Conservation (phyloP, 2,797 vertebrate species). For the Tokudaia muenninki region DNA sequence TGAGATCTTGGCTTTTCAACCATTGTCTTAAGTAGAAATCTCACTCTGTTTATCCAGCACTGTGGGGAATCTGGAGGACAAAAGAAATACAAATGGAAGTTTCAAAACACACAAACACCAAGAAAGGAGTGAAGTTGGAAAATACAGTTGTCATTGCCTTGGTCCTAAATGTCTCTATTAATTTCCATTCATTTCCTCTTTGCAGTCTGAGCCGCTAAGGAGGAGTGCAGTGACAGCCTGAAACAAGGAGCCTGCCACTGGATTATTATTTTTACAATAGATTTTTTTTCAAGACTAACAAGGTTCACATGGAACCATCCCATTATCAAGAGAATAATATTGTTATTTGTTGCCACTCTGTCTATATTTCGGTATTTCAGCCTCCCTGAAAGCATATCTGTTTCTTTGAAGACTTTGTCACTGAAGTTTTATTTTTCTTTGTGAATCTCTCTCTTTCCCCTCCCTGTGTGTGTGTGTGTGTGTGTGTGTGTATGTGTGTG, state of each 20-base stretch:
- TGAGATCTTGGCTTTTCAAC: not conserved
- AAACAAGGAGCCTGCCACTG: not conserved
- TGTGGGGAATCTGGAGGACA: not conserved
- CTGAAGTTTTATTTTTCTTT: not conserved
- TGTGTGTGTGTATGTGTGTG: not conserved
- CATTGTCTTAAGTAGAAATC: not conserved
- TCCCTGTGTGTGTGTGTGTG: not conserved
- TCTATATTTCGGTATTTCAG: not conserved
- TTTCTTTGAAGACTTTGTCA: constrained; percentile 11
- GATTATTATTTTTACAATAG: not conserved
- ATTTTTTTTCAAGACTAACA: not conserved
- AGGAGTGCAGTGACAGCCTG: not conserved
- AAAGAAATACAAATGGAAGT: not conserved
- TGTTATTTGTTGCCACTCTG: not conserved
- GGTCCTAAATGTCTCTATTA: not conserved
- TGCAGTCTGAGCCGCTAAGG: not conserved
- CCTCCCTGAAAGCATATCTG: not conserved
- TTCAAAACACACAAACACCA: constrained; percentile 53
- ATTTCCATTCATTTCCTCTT: constrained; percentile 39
- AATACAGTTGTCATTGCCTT: not conserved
- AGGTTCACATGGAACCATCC: not conserved
- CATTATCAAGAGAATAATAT: not conserved
- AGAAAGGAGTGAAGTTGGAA: constrained; percentile 41
- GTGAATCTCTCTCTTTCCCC: not conserved
- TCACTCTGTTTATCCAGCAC: constrained; percentile 45